Conservation (phyloP, 2,888 invertebrate genomes). For the Lathronympha strigana region DNA sequence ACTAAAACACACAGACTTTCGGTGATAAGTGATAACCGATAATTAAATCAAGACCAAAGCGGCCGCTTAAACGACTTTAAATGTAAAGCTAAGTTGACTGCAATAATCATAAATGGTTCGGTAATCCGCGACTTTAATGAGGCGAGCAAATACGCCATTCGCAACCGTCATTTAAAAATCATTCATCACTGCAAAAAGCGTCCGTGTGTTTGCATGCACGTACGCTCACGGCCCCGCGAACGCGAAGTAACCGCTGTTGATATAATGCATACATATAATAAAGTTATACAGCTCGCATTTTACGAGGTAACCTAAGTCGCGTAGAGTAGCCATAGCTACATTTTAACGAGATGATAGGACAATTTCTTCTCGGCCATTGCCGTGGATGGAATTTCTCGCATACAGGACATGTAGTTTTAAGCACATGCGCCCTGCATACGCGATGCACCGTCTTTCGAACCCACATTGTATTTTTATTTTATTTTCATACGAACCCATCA, state of each 20-base stretch:
- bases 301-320: slow-evolving; percentile 42
- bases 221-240: slow-evolving; percentile 9
- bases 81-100: slow-evolving; percentile 15
- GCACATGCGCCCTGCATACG: slow-evolving; percentile 74
- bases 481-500: slow-evolving; percentile 84
- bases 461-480: slow-evolving; percentile 76
- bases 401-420: slow-evolving; percentile 78
- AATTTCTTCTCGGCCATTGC: slow-evolving; percentile 60
- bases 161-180: slow-evolving; percentile 12
- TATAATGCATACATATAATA: slow-evolving; percentile 19
- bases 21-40: slow-evolving; percentile 33
- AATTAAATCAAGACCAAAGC: slow-evolving; percentile 28
- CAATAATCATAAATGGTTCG: slow-evolving; percentile 29
- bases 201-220: slow-evolving; percentile 33
- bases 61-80: slow-evolving; percentile 19
- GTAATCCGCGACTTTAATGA: slow-evolving; percentile 23
- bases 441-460: slow-evolving; percentile 65
- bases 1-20: slow-evolving; percentile 52
- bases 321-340: slow-evolving; percentile 31
- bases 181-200: slow-evolving; percentile 23
- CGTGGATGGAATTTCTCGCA: slow-evolving; percentile 70
- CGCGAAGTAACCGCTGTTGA: background rate
- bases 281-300: slow-evolving; percentile 18
- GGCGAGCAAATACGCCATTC: slow-evolving; percentile 3
- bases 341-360: slow-evolving; percentile 49